Base-by-base conservation (phyloP, 2,797 vertebrate genomes). In the Scleropages formosus region DNA sequence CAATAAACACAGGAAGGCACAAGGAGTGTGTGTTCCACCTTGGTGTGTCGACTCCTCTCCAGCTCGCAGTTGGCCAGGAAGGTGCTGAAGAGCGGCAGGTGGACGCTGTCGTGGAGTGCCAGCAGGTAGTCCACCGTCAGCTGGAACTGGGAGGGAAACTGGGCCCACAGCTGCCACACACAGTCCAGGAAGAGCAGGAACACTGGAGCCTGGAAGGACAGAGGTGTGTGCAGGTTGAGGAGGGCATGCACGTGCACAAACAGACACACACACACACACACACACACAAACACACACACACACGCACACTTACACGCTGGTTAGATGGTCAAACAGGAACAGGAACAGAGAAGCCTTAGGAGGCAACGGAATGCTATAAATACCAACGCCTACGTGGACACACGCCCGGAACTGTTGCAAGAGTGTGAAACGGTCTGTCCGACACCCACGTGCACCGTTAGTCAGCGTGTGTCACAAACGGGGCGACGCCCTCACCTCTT, bases 101-200 rank as follows among this genome's bases (percentile, higher is more conserved):
- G 93, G 73, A 92, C 49, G 76, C 95, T 96, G 89, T 97, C 96
- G 0, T 97, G 94, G 4, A 98, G 85, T 0, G 95, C 95, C 85
- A 97, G 84, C 81, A 98, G 91, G 78, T 95, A 98, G 51, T 92
- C 90, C 65, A 94, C 94, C 0, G 95, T 96, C 84, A 98, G 93
- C 87, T 97, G 93, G 75, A 98, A 98, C 66, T 91, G 86, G 0
- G 87, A 88, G 0, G 95, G 94, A 82, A 91, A 95, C 80, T 97
- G 96, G 68, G 90, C 88, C 83, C 95, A 86, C 70, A 98, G 89
- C 88, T 98, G 96, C 96, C 97, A 98, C 1, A 94, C 86, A 8
- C 95, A 98, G 78, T 98, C 95, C 80, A 98, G 91, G 88, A 98
- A 98, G 0, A 98, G 93, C 81, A 95, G 89, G 83, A 98, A 98